phyloP scores from a whole-genome alignment of 1,140 invertebrate species.

The Zaprionus gabonicus region DNA sequence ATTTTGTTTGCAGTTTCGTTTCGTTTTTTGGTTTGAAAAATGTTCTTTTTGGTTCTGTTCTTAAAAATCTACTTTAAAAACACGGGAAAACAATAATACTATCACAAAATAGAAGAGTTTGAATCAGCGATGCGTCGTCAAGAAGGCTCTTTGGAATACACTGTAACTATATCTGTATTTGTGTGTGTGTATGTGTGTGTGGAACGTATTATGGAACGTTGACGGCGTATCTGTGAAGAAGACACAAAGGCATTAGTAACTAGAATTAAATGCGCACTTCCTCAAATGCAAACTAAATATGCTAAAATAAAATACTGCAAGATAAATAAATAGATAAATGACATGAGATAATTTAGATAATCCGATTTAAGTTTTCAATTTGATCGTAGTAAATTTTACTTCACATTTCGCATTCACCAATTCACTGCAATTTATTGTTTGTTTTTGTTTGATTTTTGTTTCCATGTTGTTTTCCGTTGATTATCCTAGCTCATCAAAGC shows the following conservation, averaged over 20 bases:
- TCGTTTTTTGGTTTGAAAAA: constrained; percentile 42
- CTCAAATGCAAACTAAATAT: constrained; percentile 13
- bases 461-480: constrained; percentile 78
- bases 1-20: constrained; percentile 36
- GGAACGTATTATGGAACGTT: constrained; percentile 44
- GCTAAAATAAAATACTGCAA: neutral
- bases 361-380: constrained; percentile 10
- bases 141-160: constrained; percentile 64
- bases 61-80: constrained; percentile 48
- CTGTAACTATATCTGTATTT: constrained; percentile 9
- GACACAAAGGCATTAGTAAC: constrained; percentile 61
- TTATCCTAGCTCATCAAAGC: constrained; percentile 93
- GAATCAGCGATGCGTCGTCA: constrained; percentile 56
- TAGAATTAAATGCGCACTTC: constrained; percentile 9
- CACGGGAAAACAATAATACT: constrained; percentile 46
- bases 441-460: constrained; percentile 18
- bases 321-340: constrained; percentile 20
- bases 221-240: constrained; percentile 72
- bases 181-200: constrained; percentile 34
- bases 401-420: constrained; percentile 51
- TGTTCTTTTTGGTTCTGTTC: constrained; percentile 29
- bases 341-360: constrained; percentile 24
- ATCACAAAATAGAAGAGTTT: constrained; percentile 60
- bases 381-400: neutral
- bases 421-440: constrained; percentile 44